Base-by-base conservation (phyloP, 2,888 invertebrate species). In the Euspilapteryx auroguttella region DNA sequence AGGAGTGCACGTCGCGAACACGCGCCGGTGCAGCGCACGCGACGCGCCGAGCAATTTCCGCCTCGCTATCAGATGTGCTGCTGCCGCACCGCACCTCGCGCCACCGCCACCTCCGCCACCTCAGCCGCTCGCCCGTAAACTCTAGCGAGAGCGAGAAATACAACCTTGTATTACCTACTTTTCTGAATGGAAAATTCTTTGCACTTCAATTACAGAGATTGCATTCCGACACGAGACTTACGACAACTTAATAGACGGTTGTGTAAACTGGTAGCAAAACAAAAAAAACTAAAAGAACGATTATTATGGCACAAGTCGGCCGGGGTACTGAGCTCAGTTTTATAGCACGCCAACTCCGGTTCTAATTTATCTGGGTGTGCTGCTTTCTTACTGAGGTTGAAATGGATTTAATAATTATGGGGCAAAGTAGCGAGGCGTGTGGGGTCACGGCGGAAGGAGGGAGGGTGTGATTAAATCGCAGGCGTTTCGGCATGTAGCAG, bases 401-500 rank as follows among this genome's bases (percentile, higher is more conserved):
- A 65, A 64, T 62, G 57, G 59, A 64, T 65, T 64, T 57, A 64
- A 65, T 69, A 66, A 69, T 66, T 65, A 69, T 59, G 56, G 58
- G 49, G 55, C 44, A 64, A 64, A 62, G 62, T 62, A 63, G 55
- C 55, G 53, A 55, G 57, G 55, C 56, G 61, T 63, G 62, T 56
- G 59, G 58, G 61, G 63, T 61, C 56, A 59, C 39, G 49, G 56
- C 55, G 61, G 61, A 61, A 64, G 54, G 55, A 55, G 49, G 61
- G 61, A 57, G 54, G 64, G 57, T 51, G 54, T 62, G 71, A 71
- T 75, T 63, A 62, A 66, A 73, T 71, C 71, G 68, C 61, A 56
- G 59, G 55, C 66, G 68, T 69, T 71, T 73, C 61, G 71, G 69
- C 63, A 58, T 69, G 68, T 68, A 55, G 54, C 62, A 64, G 65